Conservation (phyloP, 2,888 invertebrate genomes). For the Ceraclea dissimilis region DNA sequence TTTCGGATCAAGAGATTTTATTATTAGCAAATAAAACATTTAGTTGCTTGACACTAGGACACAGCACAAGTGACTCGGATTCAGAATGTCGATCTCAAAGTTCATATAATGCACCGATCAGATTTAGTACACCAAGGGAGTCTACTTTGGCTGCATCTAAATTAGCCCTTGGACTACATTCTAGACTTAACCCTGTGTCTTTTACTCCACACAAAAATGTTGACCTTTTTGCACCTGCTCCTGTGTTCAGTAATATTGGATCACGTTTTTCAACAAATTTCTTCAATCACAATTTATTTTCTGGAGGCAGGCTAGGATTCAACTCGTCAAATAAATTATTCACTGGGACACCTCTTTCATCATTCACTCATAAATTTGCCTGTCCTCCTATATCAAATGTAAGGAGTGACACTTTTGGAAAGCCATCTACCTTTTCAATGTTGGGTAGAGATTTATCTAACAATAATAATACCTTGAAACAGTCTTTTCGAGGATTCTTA, state of each 20-base stretch:
- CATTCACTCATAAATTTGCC: slow-evolving; percentile 45
- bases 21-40: slow-evolving; percentile 48
- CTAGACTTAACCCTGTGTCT: slow-evolving; percentile 10
- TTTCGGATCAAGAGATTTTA: slow-evolving; percentile 53
- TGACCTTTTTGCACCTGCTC: slow-evolving; percentile 46
- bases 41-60: slow-evolving; percentile 49
- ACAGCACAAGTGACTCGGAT: slow-evolving; percentile 49
- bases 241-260: slow-evolving; percentile 45
- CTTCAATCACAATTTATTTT: slow-evolving; percentile 18
- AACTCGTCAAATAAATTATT: slow-evolving; percentile 38
- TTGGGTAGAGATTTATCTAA: slow-evolving; percentile 8
- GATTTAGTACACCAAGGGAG: slow-evolving; percentile 32
- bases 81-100: slow-evolving; percentile 42
- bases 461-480: slow-evolving; percentile 32
- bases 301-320: slow-evolving; percentile 33
- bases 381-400: slow-evolving; percentile 37
- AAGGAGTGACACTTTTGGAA: slow-evolving; percentile 18
- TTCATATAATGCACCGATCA: slow-evolving; percentile 37
- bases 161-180: slow-evolving; percentile 16
- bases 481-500: slow-evolving; percentile 32
- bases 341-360: slow-evolving; percentile 35
- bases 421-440: slow-evolving; percentile 6
- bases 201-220: slow-evolving; percentile 16
- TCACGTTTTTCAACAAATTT: slow-evolving; percentile 38
- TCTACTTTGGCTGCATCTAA: slow-evolving; percentile 13